These are phyloP conservation scores for Drosophila bocqueti DNA, from an alignment of 1,140 invertebrate species.

Conservation along the genomic window DNA sequence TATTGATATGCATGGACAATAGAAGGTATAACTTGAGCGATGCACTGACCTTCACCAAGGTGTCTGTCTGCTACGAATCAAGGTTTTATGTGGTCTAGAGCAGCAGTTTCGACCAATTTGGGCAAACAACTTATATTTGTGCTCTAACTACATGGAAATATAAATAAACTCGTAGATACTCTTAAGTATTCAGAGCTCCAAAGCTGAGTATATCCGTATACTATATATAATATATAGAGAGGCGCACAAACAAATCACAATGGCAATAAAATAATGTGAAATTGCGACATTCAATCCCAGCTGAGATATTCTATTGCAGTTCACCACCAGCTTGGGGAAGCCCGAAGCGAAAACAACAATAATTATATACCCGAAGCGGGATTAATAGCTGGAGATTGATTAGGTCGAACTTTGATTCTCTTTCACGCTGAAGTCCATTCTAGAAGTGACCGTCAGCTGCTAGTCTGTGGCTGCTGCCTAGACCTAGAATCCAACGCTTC, in stretches of 20 bases:
- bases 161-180: constrained; percentile 1
- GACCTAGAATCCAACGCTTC: constrained; percentile 15
- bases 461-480: constrained; percentile 14
- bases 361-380: background rate
- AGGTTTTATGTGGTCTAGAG: constrained; percentile 17
- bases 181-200: constrained; percentile 1
- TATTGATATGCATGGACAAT: constrained; percentile 44
- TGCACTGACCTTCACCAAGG: constrained; percentile 42
- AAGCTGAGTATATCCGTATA: constrained; percentile 9
- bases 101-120: background rate
- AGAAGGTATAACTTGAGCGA: constrained; percentile 13
- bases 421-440: constrained; percentile 5
- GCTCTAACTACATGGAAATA: constrained; percentile 7
- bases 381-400: background rate
- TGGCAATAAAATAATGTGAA: constrained; percentile 14
- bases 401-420: constrained; percentile 9
- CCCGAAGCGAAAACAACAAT: background rate
- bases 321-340: background rate
- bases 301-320: constrained; percentile 14
- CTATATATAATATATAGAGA: constrained; percentile 9
- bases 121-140: constrained; percentile 2
- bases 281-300: constrained; percentile 19
- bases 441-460: constrained; percentile 24
- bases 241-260: constrained; percentile 41
- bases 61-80: constrained; percentile 4